Percentiles rank a stretch among this genome's conserved stretches.
Conservation (phyloP, 92 coral and sea anemone species). For the Phenganax stokvisi region DNA sequence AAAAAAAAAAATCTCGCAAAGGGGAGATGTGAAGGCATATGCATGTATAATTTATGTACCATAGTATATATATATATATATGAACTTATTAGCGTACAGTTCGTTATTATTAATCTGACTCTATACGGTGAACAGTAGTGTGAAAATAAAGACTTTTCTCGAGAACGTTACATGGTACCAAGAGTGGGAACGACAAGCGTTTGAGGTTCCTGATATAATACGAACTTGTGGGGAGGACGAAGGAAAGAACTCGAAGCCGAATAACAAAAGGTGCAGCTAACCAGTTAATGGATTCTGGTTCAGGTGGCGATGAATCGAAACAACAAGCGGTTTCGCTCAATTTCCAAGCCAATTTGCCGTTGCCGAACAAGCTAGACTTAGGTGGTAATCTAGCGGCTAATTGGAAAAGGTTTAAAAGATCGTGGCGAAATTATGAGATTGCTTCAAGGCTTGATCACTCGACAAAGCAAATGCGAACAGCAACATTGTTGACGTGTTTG, state of each 20-base stretch:
- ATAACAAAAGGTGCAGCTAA: neutral
- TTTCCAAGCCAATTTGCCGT: conserved; percentile 21
- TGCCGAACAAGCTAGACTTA: conserved; percentile 29
- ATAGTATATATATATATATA: no score
- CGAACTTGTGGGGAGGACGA: no score
- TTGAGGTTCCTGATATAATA: neutral
- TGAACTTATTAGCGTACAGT: no score
- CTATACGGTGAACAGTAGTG: no score
- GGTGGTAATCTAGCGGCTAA: conserved; percentile 24
- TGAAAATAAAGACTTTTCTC: no score
- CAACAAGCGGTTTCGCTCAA: neutral
- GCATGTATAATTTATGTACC: no score
- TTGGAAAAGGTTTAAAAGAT: conserved; percentile 32
- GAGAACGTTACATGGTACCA: conserved; percentile 36
- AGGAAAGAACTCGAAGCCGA: no score
- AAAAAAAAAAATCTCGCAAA: no score
- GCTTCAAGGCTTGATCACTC: conserved; percentile 32
- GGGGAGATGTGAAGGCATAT: no score
- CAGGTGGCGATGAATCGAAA: neutral
- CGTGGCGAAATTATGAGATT: conserved; percentile 49
- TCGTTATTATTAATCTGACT: no score
- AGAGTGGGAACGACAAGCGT: neutral
- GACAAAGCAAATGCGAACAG: conserved; percentile 39
- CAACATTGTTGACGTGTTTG: conserved; percentile 41
- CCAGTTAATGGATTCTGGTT: neutral